Base-by-base conservation (phyloP, 2,797 vertebrate genomes). In the Lutjanus argentimaculatus region DNA sequence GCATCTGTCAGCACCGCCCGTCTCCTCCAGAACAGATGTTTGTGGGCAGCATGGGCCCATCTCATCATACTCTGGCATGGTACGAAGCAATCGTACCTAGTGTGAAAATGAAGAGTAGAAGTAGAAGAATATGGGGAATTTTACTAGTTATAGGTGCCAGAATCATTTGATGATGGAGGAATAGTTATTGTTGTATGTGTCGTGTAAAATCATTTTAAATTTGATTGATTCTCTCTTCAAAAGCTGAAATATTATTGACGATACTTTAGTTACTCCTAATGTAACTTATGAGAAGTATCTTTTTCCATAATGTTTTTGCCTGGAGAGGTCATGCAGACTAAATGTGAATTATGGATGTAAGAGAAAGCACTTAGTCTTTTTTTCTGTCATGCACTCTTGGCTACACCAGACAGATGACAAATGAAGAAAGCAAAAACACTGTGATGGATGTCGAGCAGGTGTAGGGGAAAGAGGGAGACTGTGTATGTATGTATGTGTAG, bases 401-500 rank as follows among this genome's bases (percentile, higher is more conserved):
- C 52, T 12, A 52, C 70, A 56, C 30, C 61, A 71, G 59, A 75
- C 78, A 56, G n/a, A 73, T 63, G 66, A 80, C 40, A 82, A 71
- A 79, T 53, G 19, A 67, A 65, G 59, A 74, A 70, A 75, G 46
- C 11, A 22, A 75, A 75, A 53, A 48, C 16, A 36, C 7, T 4
- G 58, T 62, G 75, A 83, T 85, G 42, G 63, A 91, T 85, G 52
- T 22, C 22, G 9, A 63, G 12, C 79, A 92, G 72, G 63, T 72
- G 67, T 25, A 56, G 40, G n/a, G 55, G 63, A 59, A 59, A 51
- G 19, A 59, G 17, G 1, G n/a, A 52, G 46, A 52, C 30, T 55
- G 10, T 64, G 52, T 72, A 15, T 72, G 56, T 52, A 12, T 65
- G 17, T 59, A 56, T 68, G 43, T 57, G 63, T 30, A 8, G 56